Evolutionary conservation across 2,888 invertebrate species (phyloP), one percentile per base, ranked within the genome.

Genomic region (Eurois occulta): DNA sequence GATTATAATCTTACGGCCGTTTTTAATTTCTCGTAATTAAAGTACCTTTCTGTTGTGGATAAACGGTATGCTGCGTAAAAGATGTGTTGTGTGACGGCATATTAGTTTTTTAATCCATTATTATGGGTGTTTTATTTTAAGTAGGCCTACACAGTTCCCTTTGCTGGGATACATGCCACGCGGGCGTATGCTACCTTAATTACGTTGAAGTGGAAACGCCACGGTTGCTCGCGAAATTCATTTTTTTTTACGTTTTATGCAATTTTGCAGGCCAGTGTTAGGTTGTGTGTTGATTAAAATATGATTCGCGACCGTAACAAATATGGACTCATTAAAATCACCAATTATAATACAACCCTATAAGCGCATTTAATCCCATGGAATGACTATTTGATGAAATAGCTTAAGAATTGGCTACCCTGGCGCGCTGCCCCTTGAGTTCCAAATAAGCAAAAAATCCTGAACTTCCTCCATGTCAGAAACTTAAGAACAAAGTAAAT

Each of bases 11-110:
- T 10, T 11, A 43, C 1, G 43, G n/a, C n/a, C 81, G 21, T 52
- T 81, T 73, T 64, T 74, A 80, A 80, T 80, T 52, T 2, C 0
- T 28, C 16, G 7, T 52, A 73, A 73, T 80, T 46, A 70, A 38
- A 18, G 4, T 16, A 32, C 11, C 38, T 32, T 70, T 3, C 16
- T 28, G 41, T 32, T 35, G 28, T 8, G 55, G 52, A 16, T 43
- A 78, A 66, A 52, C 18, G n/a, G 48, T 43, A 35, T 35, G 43
- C 21, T 78, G 5, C 18, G 24, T 18, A n/a, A 11, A 41, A 76
- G 7, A 24, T 32, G 7, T 18, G 24, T 13, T 32, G 18, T 24
- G 60, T 46, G 8, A 8, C 6, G 18, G 46, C 2, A 21, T 11
- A 2, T 11, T 24, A 52, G 10, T 52, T 5, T 43, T 32, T 16